These are phyloP conservation scores for Manduca sexta DNA, from an alignment of 1,140 invertebrate genomes.

Conservation along the genomic window DNA sequence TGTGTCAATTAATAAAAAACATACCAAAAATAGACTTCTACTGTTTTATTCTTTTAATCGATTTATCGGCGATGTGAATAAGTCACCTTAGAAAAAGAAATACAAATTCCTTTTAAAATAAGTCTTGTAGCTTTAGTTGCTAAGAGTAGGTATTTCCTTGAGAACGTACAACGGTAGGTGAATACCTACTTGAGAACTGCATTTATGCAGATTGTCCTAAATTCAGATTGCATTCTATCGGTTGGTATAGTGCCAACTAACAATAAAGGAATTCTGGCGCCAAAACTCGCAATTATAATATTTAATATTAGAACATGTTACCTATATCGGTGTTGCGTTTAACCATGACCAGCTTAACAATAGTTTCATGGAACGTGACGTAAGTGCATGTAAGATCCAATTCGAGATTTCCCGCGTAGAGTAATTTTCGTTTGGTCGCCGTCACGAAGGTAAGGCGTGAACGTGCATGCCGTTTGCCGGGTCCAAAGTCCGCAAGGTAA, in stretches of 20 bases:
- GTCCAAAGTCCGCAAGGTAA: slow-evolving; percentile 70
- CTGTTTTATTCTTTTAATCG: too few relatives aligned
- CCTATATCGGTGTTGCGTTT: background rate
- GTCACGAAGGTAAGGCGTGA: slow-evolving; percentile 43
- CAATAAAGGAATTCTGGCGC: slow-evolving; percentile 28
- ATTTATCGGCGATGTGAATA: too few relatives aligned
- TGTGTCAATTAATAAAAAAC: too few relatives aligned
- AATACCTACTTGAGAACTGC: background rate
- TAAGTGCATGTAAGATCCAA: background rate
- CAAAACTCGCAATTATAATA: slow-evolving; percentile 11
- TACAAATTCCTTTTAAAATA: too few relatives aligned
- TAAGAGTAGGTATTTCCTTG: slow-evolving; percentile 6
- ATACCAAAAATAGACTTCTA: too few relatives aligned
- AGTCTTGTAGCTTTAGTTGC: too few relatives aligned
- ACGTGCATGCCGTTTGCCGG: slow-evolving; percentile 38
- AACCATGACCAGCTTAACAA: slow-evolving; percentile 6
- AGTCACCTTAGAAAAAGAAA: too few relatives aligned
- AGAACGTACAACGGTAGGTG: background rate
- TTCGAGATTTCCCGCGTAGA: too few relatives aligned
- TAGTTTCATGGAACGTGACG: background rate
- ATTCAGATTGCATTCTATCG: slow-evolving; percentile 23
- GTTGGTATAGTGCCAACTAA: slow-evolving; percentile 14
- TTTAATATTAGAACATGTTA: background rate
- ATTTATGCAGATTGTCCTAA: slow-evolving; percentile 24
- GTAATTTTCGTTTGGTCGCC: slow-evolving; percentile 3